These are phyloP conservation scores for Hanleya hanleyi DNA, from an alignment of 2,888 invertebrate species.

Conservation along the genomic window DNA sequence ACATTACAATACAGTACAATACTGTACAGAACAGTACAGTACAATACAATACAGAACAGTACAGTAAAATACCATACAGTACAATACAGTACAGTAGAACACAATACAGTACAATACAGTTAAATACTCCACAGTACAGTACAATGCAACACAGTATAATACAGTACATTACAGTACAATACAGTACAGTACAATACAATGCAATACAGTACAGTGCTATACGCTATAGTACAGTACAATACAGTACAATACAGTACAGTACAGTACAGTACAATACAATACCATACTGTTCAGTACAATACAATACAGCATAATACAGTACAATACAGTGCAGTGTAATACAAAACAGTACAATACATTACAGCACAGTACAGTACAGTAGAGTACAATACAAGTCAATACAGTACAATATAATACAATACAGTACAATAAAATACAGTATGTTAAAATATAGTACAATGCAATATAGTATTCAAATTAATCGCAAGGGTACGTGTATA, in stretches of 20 bases:
- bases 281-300: conserved; percentile 27
- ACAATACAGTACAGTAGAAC: conserved; percentile 32
- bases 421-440: conserved; percentile 20
- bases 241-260: conserved; percentile 29
- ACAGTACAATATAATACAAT: conserved; percentile 26
- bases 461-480: conserved; percentile 25
- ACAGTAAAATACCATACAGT: conserved; percentile 33
- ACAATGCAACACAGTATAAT: conserved; percentile 30
- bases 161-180: conserved; percentile 33
- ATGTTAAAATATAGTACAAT: conserved; percentile 22
- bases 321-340: conserved; percentile 28
- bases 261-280: conserved; percentile 25
- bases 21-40: conserved; percentile 27
- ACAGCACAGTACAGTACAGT: conserved; percentile 27
- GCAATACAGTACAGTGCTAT: conserved; percentile 29
- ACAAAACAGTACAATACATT: conserved; percentile 22
- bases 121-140: conserved; percentile 26
- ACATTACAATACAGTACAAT: conserved; percentile 15
- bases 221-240: conserved; percentile 31
- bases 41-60: conserved; percentile 33
- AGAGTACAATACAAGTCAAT: conserved; percentile 12
- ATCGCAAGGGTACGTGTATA: too few species aligned
- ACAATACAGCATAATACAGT: conserved; percentile 25
- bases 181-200: conserved; percentile 34
- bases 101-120: conserved; percentile 31